These are phyloP conservation scores for Stictonetta naevosa DNA, from an alignment of 2,113 vertebrate species.

Conservation along the genomic window DNA sequence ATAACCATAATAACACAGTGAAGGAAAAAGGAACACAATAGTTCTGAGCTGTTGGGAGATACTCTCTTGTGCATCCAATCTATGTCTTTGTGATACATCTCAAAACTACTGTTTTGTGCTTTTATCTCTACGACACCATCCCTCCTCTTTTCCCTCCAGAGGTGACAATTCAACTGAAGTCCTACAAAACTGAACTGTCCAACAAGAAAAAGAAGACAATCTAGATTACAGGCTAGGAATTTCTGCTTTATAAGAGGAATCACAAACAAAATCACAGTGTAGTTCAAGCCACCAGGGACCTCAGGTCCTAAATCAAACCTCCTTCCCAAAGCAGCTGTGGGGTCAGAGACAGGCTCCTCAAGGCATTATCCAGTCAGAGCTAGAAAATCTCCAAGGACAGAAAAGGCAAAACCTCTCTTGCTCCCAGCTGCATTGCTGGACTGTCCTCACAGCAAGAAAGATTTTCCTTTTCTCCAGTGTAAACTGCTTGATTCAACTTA, in stretches of 20 bases:
- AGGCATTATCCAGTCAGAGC: neutral
- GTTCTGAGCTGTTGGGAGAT: neutral
- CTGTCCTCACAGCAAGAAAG: fast-evolving
- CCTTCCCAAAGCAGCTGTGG: neutral
- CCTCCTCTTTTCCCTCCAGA: neutral
- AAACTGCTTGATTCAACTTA: neutral
- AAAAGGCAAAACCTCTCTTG: neutral
- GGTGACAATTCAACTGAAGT: neutral
- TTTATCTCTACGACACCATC: neutral
- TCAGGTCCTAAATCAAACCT: neutral
- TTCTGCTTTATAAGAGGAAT: neutral
- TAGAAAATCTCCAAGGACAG: neutral
- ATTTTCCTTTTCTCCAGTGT: neutral
- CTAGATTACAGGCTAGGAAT: neutral
- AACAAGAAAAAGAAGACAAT: neutral
- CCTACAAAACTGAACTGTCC: neutral
- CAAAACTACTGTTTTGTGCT: neutral
- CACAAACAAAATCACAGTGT: neutral
- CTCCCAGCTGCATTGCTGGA: neutral
- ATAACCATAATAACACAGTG: neutral
- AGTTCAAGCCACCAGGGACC: neutral
- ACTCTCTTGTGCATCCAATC: neutral
- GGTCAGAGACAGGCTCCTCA: neutral
- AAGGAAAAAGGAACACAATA: neutral
- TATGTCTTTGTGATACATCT: neutral